Evolutionary conservation across 2,888 invertebrate genomes (phyloP).

Genomic region (Machimus rusticus): DNA sequence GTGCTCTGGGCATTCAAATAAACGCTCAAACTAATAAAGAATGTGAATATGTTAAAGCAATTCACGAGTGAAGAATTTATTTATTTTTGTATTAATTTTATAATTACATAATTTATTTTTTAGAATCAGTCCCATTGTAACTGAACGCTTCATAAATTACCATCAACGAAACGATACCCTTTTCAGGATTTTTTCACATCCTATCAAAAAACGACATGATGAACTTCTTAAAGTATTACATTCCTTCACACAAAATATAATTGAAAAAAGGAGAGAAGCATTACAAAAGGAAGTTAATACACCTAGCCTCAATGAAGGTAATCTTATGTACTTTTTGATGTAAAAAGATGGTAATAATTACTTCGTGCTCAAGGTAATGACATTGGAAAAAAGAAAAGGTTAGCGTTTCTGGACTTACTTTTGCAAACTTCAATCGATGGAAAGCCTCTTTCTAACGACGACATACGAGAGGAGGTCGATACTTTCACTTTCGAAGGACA

Average conservation of each 20-base stretch:
- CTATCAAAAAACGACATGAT: slow-evolving; percentile 49
- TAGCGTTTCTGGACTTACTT: slow-evolving; percentile 70
- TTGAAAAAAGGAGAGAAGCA: slow-evolving; percentile 53
- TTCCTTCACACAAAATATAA: slow-evolving; percentile 56
- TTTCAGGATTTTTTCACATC: slow-evolving; percentile 51
- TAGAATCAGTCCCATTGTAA: slow-evolving; percentile 50
- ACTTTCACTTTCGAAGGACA: slow-evolving; percentile 71
- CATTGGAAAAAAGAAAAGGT: slow-evolving; percentile 65
- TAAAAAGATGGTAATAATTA: slow-evolving; percentile 16
- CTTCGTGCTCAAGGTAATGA: background rate
- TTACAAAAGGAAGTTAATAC: slow-evolving; percentile 46
- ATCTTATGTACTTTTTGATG: background rate
- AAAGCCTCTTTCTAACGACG: slow-evolving; percentile 64
- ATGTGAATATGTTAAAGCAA: slow-evolving; percentile 74
- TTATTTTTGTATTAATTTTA: background rate
- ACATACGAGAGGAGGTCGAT: slow-evolving; percentile 70
- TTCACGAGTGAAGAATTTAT: slow-evolving; percentile 66
- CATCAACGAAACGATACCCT: slow-evolving; percentile 48
- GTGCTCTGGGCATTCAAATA: slow-evolving; percentile 55
- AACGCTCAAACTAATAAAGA: slow-evolving; percentile 68
- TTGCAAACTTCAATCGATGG: slow-evolving; percentile 66
- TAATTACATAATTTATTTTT: background rate
- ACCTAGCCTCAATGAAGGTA: background rate
- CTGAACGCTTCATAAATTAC: slow-evolving; percentile 53
- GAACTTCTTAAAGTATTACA: slow-evolving; percentile 55